Evolutionary conservation across 2,113 vertebrate species (phyloP).

Genomic region (Callochromis pleurospilus): DNA sequence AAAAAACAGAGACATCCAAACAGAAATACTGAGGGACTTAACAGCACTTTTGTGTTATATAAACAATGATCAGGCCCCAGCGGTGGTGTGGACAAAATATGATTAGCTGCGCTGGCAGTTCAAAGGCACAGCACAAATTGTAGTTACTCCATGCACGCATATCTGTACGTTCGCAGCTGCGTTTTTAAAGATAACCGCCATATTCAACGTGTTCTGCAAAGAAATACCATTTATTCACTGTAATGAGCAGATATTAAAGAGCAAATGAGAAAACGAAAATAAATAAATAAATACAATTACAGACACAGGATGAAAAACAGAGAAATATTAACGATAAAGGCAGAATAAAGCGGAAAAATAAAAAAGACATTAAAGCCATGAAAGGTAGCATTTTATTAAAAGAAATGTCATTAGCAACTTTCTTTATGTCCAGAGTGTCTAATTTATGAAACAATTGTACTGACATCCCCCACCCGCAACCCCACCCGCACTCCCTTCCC

Average conservation of each 20-base stretch:
- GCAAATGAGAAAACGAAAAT: conserved; percentile 45
- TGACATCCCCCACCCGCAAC: not conserved
- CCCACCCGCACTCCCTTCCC: not conserved
- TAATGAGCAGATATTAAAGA: conserved; percentile 65
- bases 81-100: conserved; percentile 16
- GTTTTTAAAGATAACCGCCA: conserved; percentile 64
- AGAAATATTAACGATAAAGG: conserved; percentile 48
- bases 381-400: conserved; percentile 16
- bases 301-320: not conserved
- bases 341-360: conserved; percentile 31
- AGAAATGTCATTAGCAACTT: conserved; percentile 35
- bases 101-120: conserved; percentile 54
- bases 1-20: conserved; percentile 24
- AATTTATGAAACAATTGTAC: not conserved
- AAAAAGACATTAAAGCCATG: conserved; percentile 40
- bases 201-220: conserved; percentile 16
- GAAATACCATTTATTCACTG: conserved; percentile 51
- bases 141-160: conserved; percentile 17
- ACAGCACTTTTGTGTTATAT: conserved; percentile 30
- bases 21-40: conserved; percentile 14
- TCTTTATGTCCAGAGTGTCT: conserved; percentile 1
- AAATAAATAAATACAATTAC: conserved; percentile 8
- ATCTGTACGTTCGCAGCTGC: conserved; percentile 60
- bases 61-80: conserved; percentile 38
- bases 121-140: conserved; percentile 40